phyloP scores from a whole-genome alignment of 2,888 invertebrate species.

The Mesorhabditis belari region DNA sequence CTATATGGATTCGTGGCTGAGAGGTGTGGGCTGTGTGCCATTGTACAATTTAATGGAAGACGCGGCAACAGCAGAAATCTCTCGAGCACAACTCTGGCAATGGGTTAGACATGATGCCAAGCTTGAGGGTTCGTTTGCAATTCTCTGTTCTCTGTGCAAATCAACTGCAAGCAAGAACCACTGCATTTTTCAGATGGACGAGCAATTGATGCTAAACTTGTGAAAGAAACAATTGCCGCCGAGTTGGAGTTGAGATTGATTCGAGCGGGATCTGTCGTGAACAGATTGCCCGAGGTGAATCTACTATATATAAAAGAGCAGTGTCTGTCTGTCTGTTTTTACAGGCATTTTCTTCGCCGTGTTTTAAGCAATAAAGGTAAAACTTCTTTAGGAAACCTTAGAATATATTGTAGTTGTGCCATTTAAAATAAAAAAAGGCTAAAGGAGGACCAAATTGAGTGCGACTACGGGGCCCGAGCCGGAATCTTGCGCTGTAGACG shows the following conservation, averaged over 20 bases:
- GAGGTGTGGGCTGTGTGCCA: conserved; percentile 66
- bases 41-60: conserved; percentile 67
- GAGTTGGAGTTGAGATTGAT: conserved; percentile 47
- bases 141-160: no score
- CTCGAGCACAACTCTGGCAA: conserved; percentile 69
- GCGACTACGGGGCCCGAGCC: no score
- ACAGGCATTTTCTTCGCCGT: no score
- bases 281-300: conserved; percentile 16
- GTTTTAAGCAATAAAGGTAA: no score
- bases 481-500: no score
- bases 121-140: conserved; percentile 44
- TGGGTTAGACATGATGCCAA: conserved; percentile 66
- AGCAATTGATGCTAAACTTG: conserved; percentile 44
- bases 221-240: conserved; percentile 53
- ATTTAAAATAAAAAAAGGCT: no score
- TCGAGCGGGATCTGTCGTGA: conserved; percentile 47
- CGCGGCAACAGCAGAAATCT: conserved; percentile 71
- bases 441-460: no score
- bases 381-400: no score
- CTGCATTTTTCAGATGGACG: conserved; percentile 45
- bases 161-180: no score
- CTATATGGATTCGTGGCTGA: conserved; percentile 68
- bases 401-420: no score
- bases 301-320: no score
- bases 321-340: no score